These are phyloP conservation scores for Blastobasis lacticolella DNA, from an alignment of 2,888 invertebrate genomes.

Conservation along the genomic window DNA sequence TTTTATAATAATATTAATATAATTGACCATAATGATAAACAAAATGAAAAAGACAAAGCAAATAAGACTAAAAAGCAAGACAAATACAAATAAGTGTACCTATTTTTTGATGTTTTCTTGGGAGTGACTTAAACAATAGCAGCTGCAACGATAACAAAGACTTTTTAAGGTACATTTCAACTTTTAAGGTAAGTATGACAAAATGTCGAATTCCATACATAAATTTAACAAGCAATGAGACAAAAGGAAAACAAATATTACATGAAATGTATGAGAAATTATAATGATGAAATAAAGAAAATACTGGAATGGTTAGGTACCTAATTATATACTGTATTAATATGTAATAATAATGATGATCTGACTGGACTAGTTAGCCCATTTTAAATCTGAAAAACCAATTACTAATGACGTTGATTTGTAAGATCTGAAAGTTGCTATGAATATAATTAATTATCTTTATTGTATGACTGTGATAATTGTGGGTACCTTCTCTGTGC, in stretches of 20 bases:
- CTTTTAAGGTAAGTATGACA: constrained; percentile 7
- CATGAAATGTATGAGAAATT: not conserved
- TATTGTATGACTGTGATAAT: too few relatives aligned
- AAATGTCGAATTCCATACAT: constrained; percentile 3
- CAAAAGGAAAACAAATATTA: constrained; percentile 4
- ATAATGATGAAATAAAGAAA: too few relatives aligned
- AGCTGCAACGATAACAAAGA: constrained; percentile 62
- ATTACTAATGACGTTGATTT: too few relatives aligned
- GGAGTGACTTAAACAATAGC: constrained; percentile 73
- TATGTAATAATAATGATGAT: too few relatives aligned
- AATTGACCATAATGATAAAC: constrained; percentile 12
- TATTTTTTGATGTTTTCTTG: constrained; percentile 66
- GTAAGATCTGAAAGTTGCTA: too few relatives aligned
- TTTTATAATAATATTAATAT: constrained; percentile 5
- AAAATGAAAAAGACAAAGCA: constrained; percentile 28
- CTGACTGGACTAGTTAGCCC: too few relatives aligned
- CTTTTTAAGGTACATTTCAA: constrained; percentile 33
- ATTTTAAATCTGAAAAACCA: too few relatives aligned
- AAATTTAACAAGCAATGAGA: constrained; percentile 8
- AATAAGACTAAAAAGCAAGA: constrained; percentile 42
- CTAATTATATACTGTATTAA: too few relatives aligned
- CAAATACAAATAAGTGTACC: constrained; percentile 58
- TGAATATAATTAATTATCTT: too few relatives aligned
- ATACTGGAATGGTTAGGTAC: too few relatives aligned
- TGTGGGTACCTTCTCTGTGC: constrained; percentile 63